Evolutionary conservation across 2,888 invertebrate genomes (phyloP), one percentile per base, ranked within the genome.

Genomic region (Drosophila prostipennis): DNA sequence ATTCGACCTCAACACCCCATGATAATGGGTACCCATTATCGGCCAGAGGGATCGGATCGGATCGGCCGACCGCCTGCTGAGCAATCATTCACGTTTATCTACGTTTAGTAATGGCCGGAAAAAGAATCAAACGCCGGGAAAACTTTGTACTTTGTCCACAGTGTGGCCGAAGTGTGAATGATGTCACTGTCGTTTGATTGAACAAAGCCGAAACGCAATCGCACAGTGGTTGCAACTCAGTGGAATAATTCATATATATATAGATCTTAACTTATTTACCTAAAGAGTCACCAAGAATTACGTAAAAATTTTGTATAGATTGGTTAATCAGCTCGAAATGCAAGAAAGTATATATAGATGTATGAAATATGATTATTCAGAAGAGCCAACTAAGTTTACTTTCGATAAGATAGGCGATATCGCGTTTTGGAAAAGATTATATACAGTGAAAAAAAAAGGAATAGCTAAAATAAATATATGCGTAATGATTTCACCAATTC

Each of bases 111-210:
- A 42, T 39, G 51, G 42, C 42, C 49, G 72, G 60, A 46, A 36
- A 23, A 23, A 46, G 49, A 39, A 43, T 14, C 8, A 46, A 26
- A 46, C 14, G 29, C 14, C 14, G 6, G 46, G 16, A 32, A 32
- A 59, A 60, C 60, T 70, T 71, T 65, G 65, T 29, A 39, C 52
- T 32, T 53, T 19, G 45, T 11, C 45, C 19, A 14, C 26, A 26
- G 26, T 26, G 63, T 45, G 51, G 40, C 45, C 52, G 70, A 70
- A 53, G 69, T 48, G 52, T 69, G 45, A 71, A 61, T 71, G 71
- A 63, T 71, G 63, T 71, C 63, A 72, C 55, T 48, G 61, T 48
- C 72, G 71, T 23, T 51, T 72, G 63, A 72, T 72, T 56, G 52
- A 51, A 39, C 43, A 49, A 43, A 49, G 45, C 48, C 56, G 37